These are phyloP conservation scores for Metopolophium dirhodum DNA, from an alignment of 1,140 invertebrate genomes.

Conservation along the genomic window DNA sequence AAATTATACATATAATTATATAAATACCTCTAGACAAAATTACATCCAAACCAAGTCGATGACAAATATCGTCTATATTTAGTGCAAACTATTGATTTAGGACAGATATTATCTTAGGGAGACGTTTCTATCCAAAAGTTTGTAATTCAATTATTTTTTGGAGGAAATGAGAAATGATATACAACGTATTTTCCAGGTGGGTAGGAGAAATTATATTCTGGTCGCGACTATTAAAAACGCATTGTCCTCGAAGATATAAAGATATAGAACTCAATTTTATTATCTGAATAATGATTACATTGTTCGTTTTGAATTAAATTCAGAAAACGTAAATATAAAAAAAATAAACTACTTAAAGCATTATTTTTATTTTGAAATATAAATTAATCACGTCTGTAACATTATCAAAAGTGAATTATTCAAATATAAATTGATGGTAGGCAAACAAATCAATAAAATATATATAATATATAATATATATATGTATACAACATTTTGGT, in stretches of 20 bases:
- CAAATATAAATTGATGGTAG: background rate
- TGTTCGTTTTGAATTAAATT: background rate
- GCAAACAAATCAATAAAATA: background rate
- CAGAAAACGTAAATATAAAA: background rate
- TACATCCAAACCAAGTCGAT: background rate
- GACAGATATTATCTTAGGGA: background rate
- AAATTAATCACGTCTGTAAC: background rate
- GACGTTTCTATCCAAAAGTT: background rate
- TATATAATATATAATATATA: no score
- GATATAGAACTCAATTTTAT: background rate
- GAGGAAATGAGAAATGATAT: background rate
- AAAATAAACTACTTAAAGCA: background rate
- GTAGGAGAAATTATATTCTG: background rate
- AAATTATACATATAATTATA: background rate
- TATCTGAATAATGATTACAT: background rate
- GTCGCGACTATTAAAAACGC: background rate
- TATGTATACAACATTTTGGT: background rate
- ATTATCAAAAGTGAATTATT: background rate
- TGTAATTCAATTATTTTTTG: background rate
- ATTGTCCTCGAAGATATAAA: background rate
- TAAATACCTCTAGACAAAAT: background rate
- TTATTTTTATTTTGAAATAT: background rate
- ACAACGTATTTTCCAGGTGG: conserved; percentile 1
- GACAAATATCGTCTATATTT: background rate
- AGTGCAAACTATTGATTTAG: background rate